Evolutionary conservation across 1,140 invertebrate species (phyloP).

Genomic region (Calosoma granatense): DNA sequence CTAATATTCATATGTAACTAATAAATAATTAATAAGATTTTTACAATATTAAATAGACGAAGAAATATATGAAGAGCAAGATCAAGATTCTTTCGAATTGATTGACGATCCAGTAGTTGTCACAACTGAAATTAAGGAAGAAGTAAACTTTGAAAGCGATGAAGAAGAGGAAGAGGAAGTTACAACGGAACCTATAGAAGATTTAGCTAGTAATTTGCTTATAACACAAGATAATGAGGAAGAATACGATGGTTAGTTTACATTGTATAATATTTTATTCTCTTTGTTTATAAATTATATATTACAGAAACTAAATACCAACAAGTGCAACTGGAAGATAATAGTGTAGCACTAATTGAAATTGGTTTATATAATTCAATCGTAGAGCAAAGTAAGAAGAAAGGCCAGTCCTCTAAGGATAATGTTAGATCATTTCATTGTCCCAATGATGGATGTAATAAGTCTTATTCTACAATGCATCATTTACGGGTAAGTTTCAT

Average conservation of each 20-base stretch:
- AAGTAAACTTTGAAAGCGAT: too few species aligned
- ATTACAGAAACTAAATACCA: slow-evolving; percentile 14
- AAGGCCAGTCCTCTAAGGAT: slow-evolving; percentile 12
- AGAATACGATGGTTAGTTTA: background rate
- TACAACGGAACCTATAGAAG: background rate
- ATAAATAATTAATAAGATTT: too few species aligned
- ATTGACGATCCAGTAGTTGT: background rate
- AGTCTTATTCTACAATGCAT: slow-evolving; percentile 44
- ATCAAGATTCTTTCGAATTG: background rate
- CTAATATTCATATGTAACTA: too few species aligned
- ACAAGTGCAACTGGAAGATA: slow-evolving; percentile 22
- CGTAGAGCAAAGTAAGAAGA: slow-evolving; percentile 13
- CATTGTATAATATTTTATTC: background rate
- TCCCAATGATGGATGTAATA: slow-evolving; percentile 39
- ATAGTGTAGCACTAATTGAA: slow-evolving; percentile 21
- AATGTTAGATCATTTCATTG: slow-evolving; percentile 26
- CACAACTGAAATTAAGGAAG: too few species aligned
- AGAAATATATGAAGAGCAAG: too few species aligned
- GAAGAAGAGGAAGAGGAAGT: background rate
- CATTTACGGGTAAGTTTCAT: slow-evolving; percentile 40
- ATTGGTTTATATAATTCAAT: slow-evolving; percentile 16
- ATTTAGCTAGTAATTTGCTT: slow-evolving; percentile 7
- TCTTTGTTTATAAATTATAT: too few species aligned
- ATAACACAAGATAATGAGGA: slow-evolving; percentile 7
- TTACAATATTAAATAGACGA: too few species aligned